Evolutionary conservation across 2,888 invertebrate species (phyloP).

Genomic region (Unio pictorum): DNA sequence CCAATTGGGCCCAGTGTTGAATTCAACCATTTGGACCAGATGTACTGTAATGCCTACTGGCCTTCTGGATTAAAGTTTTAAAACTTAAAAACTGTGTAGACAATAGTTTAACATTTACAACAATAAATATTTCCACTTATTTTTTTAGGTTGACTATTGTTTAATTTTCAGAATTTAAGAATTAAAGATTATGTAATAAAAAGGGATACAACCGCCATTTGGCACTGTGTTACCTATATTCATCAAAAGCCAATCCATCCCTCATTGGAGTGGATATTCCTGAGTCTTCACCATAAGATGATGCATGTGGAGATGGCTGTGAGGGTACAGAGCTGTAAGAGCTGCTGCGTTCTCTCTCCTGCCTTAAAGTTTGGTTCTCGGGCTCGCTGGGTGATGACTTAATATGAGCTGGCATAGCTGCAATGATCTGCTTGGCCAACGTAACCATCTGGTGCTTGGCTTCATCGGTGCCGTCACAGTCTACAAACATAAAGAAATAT

Average conservation of each 20-base stretch:
- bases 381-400: constrained; percentile 79
- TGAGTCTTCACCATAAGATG: constrained; percentile 72
- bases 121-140: no score
- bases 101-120: no score
- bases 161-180: no score
- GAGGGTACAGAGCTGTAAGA: constrained; percentile 78
- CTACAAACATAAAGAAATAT: constrained; percentile 2
- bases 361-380: constrained; percentile 47
- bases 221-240: constrained; percentile 58
- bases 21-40: no score
- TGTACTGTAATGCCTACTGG: no score
- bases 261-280: constrained; percentile 70
- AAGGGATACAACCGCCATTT: no score
- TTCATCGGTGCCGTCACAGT: constrained; percentile 34
- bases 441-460: constrained; percentile 75
- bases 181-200: no score
- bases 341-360: constrained; percentile 76
- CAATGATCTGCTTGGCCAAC: constrained; percentile 97
- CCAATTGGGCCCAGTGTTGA: no score
- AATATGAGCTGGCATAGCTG: constrained; percentile 97
- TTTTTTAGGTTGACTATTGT: no score
- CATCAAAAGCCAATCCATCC: constrained; percentile 66
- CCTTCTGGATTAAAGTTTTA: no score
- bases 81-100: no score
- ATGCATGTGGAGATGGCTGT: constrained; percentile 56